Evolutionary conservation across 2,888 invertebrate genomes (phyloP).

Genomic region (Caenorhabditis sp.): DNA sequence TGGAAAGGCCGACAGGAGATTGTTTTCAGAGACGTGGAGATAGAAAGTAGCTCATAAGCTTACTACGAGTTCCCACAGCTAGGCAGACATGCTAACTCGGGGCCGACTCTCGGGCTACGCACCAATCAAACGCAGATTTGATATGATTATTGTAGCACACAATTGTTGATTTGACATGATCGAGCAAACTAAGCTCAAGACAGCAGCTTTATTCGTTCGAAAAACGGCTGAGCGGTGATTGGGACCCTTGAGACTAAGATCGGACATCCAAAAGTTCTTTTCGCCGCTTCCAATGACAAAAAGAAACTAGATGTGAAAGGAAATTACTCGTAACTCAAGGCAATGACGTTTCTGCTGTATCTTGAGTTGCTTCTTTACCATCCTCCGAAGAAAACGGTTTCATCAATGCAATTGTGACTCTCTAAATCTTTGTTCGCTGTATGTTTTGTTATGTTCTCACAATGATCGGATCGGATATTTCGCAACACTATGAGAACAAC

Average conservation of each 20-base stretch:
- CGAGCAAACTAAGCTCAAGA: background rate
- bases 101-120: no score
- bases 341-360: no score
- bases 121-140: background rate
- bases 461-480: background rate
- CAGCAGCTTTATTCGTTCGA: background rate
- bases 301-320: no score
- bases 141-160: constrained; percentile 4
- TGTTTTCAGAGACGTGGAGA: background rate
- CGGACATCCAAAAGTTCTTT: background rate
- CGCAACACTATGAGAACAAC: background rate
- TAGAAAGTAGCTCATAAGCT: background rate
- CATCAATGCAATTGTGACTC: background rate
- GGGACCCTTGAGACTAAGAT: background rate
- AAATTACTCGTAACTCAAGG: no score
- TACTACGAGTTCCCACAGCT: constrained; percentile 1
- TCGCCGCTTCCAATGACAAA: background rate
- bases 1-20: constrained; percentile 1
- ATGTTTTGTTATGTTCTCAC: background rate
- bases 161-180: background rate
- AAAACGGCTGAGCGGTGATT: background rate
- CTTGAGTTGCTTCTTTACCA: no score
- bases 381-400: no score
- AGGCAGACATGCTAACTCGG: background rate
- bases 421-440: constrained; percentile 7